Base-by-base conservation (phyloP, 2,797 vertebrate genomes). In the Naso thynnoides region DNA sequence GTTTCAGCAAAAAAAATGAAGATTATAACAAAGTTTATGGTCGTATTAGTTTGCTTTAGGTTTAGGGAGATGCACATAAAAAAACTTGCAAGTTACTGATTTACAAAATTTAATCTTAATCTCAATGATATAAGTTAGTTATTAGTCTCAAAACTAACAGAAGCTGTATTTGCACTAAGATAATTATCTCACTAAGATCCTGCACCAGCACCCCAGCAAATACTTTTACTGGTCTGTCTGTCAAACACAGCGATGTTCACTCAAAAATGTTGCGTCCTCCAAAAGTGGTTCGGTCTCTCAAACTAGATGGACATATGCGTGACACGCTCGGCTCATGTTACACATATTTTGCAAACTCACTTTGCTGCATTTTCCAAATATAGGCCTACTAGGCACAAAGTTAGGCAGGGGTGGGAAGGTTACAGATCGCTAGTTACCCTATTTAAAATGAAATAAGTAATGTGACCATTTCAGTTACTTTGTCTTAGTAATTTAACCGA, bases 281-380 rank as follows among this genome's bases (percentile, higher is more conserved):
- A 24, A 42, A 65, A 65, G 57, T 9, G 1, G 52, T 60, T 62
- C 68, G 41, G 29, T 66, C 45, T 42, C 57, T 68, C 18, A 23
- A 21, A 70, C 9, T 52, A 14, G 45, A 67, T 58, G 38, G n/a
- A 52, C 36, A 48, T n/a, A 8, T 1, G 39, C n/a, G n/a, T 1
- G 49, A 56, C 61, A 66, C 73, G 18, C 54, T 72, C 31, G 21
- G 31, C 6, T 54, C 19, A 31, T 16, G 11, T 19, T 3, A 15
- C 26, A 19, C 18, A 24, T 47, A 21, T 24, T 1, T 3, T 2
- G 15, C 9, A 53, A 3, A 44, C 55, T 60, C 5, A 24, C 58
- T 27, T 11, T 48, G 33, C 59, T 49, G 52, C 50, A 65, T 70
- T 75, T 64, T 44, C 23, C 31, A 1, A 38, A 10, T 3, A 9